A percentile compares a stretch with the other conserved stretches of the same genome.
phyloP scores from a whole-genome alignment of 2,797 vertebrate species.

The Sebastes itinus region DNA sequence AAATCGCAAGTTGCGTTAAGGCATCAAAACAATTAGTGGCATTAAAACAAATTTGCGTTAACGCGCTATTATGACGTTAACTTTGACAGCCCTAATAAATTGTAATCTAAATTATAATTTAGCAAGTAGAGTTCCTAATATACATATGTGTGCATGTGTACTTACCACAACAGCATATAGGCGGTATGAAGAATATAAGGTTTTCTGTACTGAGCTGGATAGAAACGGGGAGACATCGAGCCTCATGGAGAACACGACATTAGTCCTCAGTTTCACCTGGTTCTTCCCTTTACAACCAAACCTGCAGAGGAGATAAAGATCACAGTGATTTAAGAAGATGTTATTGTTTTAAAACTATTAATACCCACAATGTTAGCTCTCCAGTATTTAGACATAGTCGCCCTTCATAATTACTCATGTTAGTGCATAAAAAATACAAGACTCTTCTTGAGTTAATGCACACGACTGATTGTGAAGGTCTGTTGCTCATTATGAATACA shows the following conservation, averaged over 20 bases:
- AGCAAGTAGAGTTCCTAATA: not conserved
- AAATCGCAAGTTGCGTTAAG: too few species aligned
- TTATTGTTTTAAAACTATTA: not conserved
- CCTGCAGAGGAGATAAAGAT: constrained; percentile 63
- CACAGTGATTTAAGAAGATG: not conserved
- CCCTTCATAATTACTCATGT: not conserved
- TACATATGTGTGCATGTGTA: not conserved
- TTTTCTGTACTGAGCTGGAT: constrained; percentile 59
- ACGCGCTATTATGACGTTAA: too few species aligned
- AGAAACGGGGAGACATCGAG: constrained; percentile 85
- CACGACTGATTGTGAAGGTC: not conserved
- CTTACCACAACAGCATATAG: constrained; percentile 90
- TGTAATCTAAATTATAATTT: not conserved
- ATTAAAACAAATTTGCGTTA: too few species aligned
- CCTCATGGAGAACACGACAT: constrained; percentile 81
- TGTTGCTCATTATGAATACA: not conserved
- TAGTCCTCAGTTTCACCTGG: constrained; percentile 86
- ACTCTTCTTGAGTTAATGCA: not conserved
- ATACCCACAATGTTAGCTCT: not conserved
- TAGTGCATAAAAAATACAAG: not conserved
- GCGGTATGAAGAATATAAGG: constrained; percentile 81
- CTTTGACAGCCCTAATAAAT: too few species aligned
- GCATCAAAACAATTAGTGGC: too few species aligned
- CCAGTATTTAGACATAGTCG: not conserved
- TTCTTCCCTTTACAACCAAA: constrained; percentile 84